These are phyloP conservation scores for Rhinopomastus cyanomelas DNA, from an alignment of 2,113 vertebrate species.

Conservation along the genomic window DNA sequence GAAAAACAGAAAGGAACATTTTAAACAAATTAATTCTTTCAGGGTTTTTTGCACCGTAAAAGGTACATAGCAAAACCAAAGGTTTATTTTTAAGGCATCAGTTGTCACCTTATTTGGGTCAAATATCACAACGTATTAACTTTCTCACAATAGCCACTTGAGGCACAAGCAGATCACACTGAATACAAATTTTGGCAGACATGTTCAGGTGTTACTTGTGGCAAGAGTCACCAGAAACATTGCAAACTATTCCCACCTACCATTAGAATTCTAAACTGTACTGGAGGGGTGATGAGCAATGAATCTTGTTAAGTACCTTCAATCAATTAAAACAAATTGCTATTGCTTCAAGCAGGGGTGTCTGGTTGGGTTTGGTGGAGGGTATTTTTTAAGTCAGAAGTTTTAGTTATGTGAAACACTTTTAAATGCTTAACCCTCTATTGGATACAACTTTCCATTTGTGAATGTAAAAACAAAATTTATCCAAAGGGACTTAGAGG, in stretches of 20 bases:
- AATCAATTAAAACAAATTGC: neutral
- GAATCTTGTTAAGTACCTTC: neutral
- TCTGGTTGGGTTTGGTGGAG: neutral
- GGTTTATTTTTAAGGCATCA: neutral
- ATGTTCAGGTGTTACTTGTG: neutral
- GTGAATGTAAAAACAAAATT: neutral
- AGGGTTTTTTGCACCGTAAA: neutral
- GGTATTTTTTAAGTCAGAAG: neutral
- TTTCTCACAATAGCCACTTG: neutral
- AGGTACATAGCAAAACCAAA: neutral
- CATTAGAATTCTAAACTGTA: neutral
- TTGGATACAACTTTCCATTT: neutral
- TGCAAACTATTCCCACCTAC: neutral
- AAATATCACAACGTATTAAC: neutral
- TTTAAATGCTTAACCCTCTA: neutral
- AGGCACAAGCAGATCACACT: neutral
- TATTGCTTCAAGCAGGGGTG: neutral
- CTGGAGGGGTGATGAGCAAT: neutral
- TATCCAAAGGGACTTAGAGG: neutral
- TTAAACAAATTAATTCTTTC: neutral
- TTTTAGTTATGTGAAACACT: neutral
- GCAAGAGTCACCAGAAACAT: neutral
- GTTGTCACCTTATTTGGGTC: neutral
- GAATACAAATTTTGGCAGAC: neutral
- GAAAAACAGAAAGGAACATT: neutral